A percentile compares a stretch with the other conserved stretches of the same genome.
Conservation (phyloP, 2,113 vertebrate species). For the Notarius quadriscutis region DNA sequence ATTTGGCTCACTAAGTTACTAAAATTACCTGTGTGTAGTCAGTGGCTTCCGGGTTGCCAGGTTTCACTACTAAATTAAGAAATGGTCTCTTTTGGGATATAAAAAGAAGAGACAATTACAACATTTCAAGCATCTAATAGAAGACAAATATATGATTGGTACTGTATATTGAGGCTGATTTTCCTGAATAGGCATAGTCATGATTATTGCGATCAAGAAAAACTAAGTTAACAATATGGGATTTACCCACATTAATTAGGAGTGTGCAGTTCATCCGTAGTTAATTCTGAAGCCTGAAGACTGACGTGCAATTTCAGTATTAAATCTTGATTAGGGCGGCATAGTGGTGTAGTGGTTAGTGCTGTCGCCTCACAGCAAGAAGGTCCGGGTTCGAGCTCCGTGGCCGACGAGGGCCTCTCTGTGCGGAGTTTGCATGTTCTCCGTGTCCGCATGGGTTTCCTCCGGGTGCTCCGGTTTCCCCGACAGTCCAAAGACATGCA, state of each 20-base stretch:
- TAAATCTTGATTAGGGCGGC: not conserved
- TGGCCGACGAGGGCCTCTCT: no score
- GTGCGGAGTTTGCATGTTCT: no score
- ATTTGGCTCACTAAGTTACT: not conserved
- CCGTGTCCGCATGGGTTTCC: no score
- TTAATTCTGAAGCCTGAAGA: not conserved
- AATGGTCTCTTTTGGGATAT: not conserved
- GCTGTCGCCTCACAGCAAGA: no score
- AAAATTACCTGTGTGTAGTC: not conserved
- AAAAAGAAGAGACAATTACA: not conserved
- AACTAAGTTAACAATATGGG: not conserved
- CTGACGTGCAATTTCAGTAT: no score
- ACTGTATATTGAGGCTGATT: not conserved
- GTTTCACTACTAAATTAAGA: not conserved
- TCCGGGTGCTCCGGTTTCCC: no score
- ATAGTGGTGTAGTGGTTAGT: no score
- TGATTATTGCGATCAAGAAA: not conserved
- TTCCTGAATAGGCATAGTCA: not conserved
- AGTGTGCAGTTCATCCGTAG: not conserved
- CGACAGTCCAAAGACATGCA: no score
- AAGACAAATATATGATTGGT: no score
- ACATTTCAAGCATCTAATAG: not conserved
- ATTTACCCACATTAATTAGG: not conserved
- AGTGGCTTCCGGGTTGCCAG: not conserved
- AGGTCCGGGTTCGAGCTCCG: no score